Conservation (phyloP, 2,888 invertebrate genomes). For the Sminthurinus aureus region DNA sequence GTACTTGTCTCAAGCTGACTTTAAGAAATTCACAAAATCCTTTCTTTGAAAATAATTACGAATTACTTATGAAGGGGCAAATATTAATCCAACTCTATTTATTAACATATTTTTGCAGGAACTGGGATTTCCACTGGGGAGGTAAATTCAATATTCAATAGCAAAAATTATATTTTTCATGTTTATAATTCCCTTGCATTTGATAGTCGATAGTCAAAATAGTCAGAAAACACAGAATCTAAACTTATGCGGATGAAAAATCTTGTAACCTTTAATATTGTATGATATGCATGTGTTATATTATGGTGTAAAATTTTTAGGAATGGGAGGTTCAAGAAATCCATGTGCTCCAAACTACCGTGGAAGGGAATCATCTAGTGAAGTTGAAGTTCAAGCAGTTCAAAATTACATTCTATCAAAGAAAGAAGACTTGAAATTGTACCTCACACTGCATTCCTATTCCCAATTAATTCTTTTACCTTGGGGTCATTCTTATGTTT, state of each 20-base stretch:
- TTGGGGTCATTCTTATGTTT: slow-evolving; percentile 70
- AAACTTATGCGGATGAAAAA: too few relatives aligned
- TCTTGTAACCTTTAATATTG: too few relatives aligned
- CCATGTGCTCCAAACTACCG: slow-evolving; percentile 56
- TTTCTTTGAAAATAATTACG: not conserved
- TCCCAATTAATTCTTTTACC: slow-evolving; percentile 70
- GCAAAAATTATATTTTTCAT: too few relatives aligned
- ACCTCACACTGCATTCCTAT: slow-evolving; percentile 78
- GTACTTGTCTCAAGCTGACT: not conserved
- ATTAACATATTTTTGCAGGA: slow-evolving; percentile 63
- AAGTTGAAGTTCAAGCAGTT: slow-evolving; percentile 75
- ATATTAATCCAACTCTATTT: not conserved
- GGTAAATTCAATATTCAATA: too few relatives aligned
- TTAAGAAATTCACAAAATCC: not conserved
- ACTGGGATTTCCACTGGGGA: slow-evolving; percentile 80
- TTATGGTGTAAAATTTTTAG: too few relatives aligned
- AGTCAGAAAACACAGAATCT: too few relatives aligned
- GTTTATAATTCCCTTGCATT: too few relatives aligned
- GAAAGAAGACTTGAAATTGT: slow-evolving; percentile 69
- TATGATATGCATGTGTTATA: too few relatives aligned
- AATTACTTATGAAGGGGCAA: not conserved
- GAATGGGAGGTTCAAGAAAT: slow-evolving; percentile 54
- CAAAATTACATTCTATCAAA: slow-evolving; percentile 68
- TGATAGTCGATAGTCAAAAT: too few relatives aligned
- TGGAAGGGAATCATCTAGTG: slow-evolving; percentile 69